These are phyloP conservation scores for Columbina picui DNA, from an alignment of 2,113 vertebrate genomes.

Conservation along the genomic window DNA sequence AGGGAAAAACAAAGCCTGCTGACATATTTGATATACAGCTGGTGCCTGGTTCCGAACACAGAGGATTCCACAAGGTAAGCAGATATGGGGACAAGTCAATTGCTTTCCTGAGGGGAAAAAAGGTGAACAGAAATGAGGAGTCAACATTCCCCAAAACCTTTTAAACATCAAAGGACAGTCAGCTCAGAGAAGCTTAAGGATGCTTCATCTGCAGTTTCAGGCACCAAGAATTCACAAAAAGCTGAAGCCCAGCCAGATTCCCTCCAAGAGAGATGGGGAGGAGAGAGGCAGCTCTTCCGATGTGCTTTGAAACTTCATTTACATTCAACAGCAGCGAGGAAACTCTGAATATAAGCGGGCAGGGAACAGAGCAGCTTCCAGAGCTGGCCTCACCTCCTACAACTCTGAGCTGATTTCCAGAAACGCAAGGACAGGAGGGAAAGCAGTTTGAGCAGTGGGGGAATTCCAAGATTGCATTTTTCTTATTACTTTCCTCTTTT, in stretches of 20 bases:
- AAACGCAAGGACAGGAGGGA: not conserved
- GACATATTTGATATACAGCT: not conserved
- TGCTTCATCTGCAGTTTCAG: not conserved
- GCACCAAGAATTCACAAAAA: not conserved
- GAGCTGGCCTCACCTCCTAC: not conserved
- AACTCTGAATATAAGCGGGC: not conserved
- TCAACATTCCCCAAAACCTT: not conserved
- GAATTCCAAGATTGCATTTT: not conserved
- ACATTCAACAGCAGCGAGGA: not conserved
- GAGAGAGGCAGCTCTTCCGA: not conserved
- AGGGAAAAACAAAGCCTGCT: fast-evolving
- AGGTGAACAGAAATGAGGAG: not conserved
- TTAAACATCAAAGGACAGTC: not conserved
- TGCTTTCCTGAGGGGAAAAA: not conserved
- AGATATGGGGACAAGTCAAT: not conserved
- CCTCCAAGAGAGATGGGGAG: not conserved
- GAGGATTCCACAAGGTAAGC: not conserved
- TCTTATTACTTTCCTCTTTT: not conserved
- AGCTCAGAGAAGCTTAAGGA: not conserved
- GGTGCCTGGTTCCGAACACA: not conserved
- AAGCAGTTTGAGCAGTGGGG: not conserved
- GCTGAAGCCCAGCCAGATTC: not conserved
- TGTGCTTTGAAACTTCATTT: not conserved
- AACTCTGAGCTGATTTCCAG: not conserved
- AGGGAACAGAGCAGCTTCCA: not conserved